phyloP scores from a whole-genome alignment of 2,888 invertebrate species.

The Callyntrura guangdongensis region DNA sequence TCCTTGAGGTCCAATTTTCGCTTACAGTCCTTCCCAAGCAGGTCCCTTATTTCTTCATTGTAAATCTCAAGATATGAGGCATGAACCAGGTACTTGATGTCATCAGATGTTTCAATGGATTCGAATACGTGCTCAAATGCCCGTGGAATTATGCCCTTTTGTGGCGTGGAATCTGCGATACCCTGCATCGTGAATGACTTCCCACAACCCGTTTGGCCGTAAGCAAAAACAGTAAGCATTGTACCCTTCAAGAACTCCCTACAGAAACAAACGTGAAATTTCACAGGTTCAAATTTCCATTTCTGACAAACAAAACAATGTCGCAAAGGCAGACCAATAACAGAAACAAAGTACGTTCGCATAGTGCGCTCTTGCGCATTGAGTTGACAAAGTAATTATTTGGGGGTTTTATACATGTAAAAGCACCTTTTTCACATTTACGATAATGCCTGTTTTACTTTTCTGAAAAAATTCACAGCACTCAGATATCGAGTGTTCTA shows the following conservation, averaged over 20 bases:
- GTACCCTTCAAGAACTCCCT: slow-evolving; percentile 96
- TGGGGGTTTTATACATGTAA: too few relatives aligned
- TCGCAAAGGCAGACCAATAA: neutral
- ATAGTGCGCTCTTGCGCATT: too few relatives aligned
- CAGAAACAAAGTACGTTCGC: too few relatives aligned
- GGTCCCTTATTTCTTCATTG: slow-evolving; percentile 92
- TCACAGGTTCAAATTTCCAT: too few relatives aligned
- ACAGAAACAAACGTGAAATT: slow-evolving; percentile 78
- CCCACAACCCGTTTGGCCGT: slow-evolving; percentile 94
- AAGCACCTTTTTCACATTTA: too few relatives aligned
- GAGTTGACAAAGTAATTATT: too few relatives aligned
- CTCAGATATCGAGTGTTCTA: too few relatives aligned
- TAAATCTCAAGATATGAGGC: slow-evolving; percentile 95
- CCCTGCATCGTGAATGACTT: slow-evolving; percentile 97
- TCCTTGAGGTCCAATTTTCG: slow-evolving; percentile 90
- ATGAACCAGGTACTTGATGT: slow-evolving; percentile 90
- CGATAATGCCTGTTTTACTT: too few relatives aligned
- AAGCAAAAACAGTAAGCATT: slow-evolving; percentile 97
- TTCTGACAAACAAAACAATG: neutral
- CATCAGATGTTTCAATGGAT: slow-evolving; percentile 91
- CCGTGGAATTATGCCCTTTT: slow-evolving; percentile 90
- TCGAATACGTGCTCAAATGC: slow-evolving; percentile 96
- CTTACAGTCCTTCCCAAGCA: slow-evolving; percentile 89
- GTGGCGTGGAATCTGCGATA: slow-evolving; percentile 87
- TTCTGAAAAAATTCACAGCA: too few relatives aligned